Base-by-base conservation (phyloP, 2,888 invertebrate species). In the Leptura quadrifasciata region DNA sequence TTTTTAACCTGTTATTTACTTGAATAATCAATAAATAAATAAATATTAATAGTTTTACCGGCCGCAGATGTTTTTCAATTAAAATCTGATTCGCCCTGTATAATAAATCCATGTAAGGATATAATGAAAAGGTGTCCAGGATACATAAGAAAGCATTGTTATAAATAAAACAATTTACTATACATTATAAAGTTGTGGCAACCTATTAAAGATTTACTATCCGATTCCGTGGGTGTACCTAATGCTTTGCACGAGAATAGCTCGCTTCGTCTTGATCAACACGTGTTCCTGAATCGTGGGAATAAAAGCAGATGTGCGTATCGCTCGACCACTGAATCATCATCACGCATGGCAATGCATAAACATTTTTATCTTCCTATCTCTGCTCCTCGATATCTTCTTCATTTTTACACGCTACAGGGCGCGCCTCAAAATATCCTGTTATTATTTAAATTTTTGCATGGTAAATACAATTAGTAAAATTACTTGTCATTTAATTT, bases 281-380 rank as follows among this genome's bases (percentile, higher is more conserved):
- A 88, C 88, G 88, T 88, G 88, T 88, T 87, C 85, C 79, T 77
- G 78, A 83, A 87, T 85, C 88, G 88, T 88, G 88, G 88, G 88
- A 88, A 88, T 87, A 87, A 87, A 86, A 85, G 88, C 88, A 88
- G 88, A 87, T 88, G 88, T 86, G 86, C 80, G 74, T 58, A 75
- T 67, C 75, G 47, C 74, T 58, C 74, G 75, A 74, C 75, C 75
- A 76, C 79, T 77, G 79, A 79, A 79, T 77, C 79, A 79, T 77
- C 68, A 79, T 78, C 80, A 81, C 80, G 81, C 81, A 80, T 80
- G 79, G 77, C 81, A 75, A 80, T 77, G 79, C 82, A 81, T 82
- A 81, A 81, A 79, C 80, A 79, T 79, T 79, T 69, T 69, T 69
- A 69, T 69, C 69, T 69, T 58, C 58, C 57, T 31, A 18, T 58